Evolutionary conservation across 2,888 invertebrate species (phyloP), one percentile per base, ranked within the genome.

Genomic region (Agrenia bidenticulata): DNA sequence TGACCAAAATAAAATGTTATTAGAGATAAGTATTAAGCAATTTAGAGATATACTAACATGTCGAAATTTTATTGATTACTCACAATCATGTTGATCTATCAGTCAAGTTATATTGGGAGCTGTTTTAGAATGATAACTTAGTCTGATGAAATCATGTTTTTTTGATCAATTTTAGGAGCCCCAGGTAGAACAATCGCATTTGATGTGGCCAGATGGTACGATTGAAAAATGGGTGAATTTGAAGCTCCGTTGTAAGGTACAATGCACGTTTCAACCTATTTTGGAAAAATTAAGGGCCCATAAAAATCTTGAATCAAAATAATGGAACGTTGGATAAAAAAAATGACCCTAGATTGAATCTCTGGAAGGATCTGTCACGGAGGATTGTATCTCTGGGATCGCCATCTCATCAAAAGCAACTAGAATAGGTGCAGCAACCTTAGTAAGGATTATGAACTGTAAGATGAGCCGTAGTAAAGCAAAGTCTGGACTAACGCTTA

Each of bases 361-460:
- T 23, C 19, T 60, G 17, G 53, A 64, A 41, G 73, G 73, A 1
- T 59, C 64, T 17, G 60, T 73, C 15, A 59, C 73, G 17, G 62
- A 63, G 9, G 67, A 64, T 42, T 64, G 67, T 37, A 67, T 74
- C 15, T 70, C 82, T 72, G 80, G 83, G 42, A 82, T 81, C 49
- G 86, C 87, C 0, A 78, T 79, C 51, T 80, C 87, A 1, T 79
- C 82, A 5, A 84, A 84, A 77, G 83, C 87, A 17, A 45, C 84
- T 86, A 70, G 66, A 11, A 67, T 85, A 82, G 82, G 78, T 80
- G 81, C 76, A 82, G 78, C 80, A 83, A 70, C 66, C 13, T 55
- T 74, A 26, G 66, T 73, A 45, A 68, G 74, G 26, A 70, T 74
- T 42, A 74, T 75, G 73, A 74, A 74, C 57, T 73, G 73, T 50